Evolutionary conservation across 1,140 invertebrate genomes (phyloP).

Genomic region (Trypoxylus dichotomus): DNA sequence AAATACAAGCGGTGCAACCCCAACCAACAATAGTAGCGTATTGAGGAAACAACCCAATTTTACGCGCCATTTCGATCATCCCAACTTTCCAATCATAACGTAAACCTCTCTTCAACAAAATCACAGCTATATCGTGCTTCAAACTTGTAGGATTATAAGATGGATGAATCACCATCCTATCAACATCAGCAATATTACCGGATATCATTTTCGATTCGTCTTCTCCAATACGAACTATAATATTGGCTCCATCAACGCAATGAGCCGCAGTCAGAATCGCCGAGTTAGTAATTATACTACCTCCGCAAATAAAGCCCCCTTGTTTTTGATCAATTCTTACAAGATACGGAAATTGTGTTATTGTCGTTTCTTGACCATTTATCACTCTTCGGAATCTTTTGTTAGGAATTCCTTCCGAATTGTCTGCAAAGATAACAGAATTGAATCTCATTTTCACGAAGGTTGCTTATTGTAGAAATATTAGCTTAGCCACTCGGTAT

Average conservation of each 20-base stretch:
- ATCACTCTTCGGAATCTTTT: background rate
- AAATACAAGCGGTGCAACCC: background rate
- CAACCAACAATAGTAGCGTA: background rate
- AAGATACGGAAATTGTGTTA: background rate
- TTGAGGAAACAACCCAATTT: background rate
- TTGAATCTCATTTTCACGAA: too few species aligned
- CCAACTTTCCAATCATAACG: background rate
- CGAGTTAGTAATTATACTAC: background rate
- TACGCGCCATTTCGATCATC: background rate
- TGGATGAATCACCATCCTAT: background rate
- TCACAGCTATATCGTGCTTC: background rate
- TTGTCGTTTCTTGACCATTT: background rate
- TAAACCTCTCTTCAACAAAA: background rate
- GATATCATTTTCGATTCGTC: background rate
- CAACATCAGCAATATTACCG: background rate
- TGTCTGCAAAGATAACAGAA: background rate
- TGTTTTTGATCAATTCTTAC: background rate
- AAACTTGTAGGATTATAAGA: background rate
- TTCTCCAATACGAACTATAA: background rate
- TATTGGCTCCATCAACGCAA: background rate
- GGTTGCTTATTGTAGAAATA: too few species aligned
- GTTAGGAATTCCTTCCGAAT: background rate
- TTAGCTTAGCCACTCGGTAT: too few species aligned
- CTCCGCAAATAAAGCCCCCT: background rate
- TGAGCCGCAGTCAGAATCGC: slow-evolving; percentile 12